Evolutionary conservation across 1,140 invertebrate genomes (phyloP).

Genomic region (Drosophila virilis): DNA sequence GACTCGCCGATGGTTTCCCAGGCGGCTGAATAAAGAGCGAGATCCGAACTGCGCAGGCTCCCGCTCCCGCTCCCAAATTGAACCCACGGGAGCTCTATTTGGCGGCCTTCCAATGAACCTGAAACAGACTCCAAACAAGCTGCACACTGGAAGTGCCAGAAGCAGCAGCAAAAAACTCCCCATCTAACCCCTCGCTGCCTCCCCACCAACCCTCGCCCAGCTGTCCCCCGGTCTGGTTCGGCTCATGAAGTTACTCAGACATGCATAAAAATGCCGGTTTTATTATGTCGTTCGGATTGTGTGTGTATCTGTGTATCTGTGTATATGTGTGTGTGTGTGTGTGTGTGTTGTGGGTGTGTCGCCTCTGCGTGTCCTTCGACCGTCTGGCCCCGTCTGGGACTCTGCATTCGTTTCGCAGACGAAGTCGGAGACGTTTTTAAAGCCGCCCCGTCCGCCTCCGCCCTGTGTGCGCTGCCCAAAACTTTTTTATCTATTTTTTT

Average conservation of each 20-base stretch:
- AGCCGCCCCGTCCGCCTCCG: neutral
- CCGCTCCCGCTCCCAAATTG: constrained; percentile 6
- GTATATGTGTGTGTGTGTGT: constrained; percentile 22
- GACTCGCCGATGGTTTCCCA: neutral
- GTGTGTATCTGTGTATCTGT: constrained; percentile 14
- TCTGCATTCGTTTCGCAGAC: constrained; percentile 43
- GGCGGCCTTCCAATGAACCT: constrained; percentile 69
- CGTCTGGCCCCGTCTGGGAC: constrained; percentile 50
- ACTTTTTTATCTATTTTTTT: constrained; percentile 38
- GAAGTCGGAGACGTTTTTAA: constrained; percentile 37
- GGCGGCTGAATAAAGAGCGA: constrained; percentile 59
- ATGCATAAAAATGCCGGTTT: constrained; percentile 82
- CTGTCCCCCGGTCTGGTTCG: constrained; percentile 51
- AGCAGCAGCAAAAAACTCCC: constrained; percentile 6
- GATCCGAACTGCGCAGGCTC: constrained; percentile 51
- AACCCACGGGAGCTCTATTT: constrained; percentile 51
- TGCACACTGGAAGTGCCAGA: constrained; percentile 47
- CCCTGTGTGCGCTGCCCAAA: neutral
- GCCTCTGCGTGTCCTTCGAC: constrained; percentile 42
- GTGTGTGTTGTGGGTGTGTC: constrained; percentile 41
- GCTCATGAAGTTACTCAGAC: constrained; percentile 81
- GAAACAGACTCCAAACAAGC: constrained; percentile 60
- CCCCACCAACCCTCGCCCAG: neutral
- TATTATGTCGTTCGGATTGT: constrained; percentile 74
- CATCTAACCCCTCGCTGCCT: neutral